These are phyloP conservation scores for Muricea muricata DNA, from an alignment of 92 coral and sea anemone species.

Conservation along the genomic window DNA sequence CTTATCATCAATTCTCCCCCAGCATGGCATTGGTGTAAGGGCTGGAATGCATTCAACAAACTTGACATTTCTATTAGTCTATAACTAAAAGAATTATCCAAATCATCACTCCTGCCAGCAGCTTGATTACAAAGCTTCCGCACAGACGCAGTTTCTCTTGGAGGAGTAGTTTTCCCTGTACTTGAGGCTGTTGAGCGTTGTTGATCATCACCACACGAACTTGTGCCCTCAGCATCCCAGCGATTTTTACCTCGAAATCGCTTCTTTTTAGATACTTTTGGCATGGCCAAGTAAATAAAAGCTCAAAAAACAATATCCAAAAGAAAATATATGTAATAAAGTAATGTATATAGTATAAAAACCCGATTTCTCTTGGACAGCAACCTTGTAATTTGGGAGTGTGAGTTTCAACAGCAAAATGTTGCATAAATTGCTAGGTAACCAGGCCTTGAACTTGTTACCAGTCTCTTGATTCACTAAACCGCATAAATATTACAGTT, in stretches of 20 bases:
- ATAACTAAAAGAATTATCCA: background rate
- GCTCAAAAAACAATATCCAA: background rate
- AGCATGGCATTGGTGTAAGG: background rate
- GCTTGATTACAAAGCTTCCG: background rate
- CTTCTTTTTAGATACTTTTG: background rate
- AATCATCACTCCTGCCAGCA: background rate
- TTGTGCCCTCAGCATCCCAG: background rate
- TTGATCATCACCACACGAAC: background rate
- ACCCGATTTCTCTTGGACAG: too few species aligned
- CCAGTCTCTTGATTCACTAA: too few species aligned
- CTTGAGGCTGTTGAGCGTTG: background rate
- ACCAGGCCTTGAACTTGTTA: too few species aligned
- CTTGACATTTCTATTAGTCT: background rate
- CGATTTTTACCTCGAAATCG: background rate
- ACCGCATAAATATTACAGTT: too few species aligned
- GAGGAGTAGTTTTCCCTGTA: background rate
- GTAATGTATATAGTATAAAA: background rate
- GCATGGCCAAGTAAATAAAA: background rate
- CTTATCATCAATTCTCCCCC: background rate
- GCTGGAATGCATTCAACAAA: background rate
- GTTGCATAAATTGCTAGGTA: too few species aligned
- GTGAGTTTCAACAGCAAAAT: too few species aligned
- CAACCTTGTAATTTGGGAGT: too few species aligned
- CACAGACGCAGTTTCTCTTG: background rate
- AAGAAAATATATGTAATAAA: background rate